phyloP scores from a whole-genome alignment of 2,797 vertebrate genomes.

The Gastrophryne carolinensis region DNA sequence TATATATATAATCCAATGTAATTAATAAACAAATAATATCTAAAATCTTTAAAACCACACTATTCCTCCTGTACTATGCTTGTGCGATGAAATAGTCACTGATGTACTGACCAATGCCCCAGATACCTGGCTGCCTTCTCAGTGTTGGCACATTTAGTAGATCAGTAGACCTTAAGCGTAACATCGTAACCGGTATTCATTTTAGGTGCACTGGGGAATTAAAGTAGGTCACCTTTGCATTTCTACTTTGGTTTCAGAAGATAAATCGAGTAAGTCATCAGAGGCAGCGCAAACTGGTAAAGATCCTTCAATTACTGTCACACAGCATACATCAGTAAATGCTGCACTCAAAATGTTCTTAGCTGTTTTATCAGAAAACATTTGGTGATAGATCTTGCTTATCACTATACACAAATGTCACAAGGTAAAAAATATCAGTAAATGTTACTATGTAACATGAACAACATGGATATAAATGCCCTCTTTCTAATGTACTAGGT shows the following conservation, averaged over 20 bases:
- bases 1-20: too few species aligned
- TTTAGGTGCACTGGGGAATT: neutral
- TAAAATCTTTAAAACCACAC: too few species aligned
- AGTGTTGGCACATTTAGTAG: neutral
- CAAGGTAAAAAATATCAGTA: neutral
- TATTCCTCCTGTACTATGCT: too few species aligned
- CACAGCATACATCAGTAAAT: neutral
- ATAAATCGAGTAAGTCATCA: neutral
- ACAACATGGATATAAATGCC: too few species aligned
- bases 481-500: too few species aligned
- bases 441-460: too few species aligned
- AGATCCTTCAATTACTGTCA: neutral
- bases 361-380: neutral
- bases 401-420: neutral
- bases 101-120: too few species aligned
- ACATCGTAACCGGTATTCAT: too few species aligned
- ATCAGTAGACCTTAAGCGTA: neutral
- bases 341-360: neutral
- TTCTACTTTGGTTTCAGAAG: neutral
- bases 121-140: too few species aligned
- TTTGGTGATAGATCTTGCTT: neutral
- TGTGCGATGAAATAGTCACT: too few species aligned
- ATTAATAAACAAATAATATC: too few species aligned
- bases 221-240: constrained; percentile 18
- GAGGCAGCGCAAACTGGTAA: neutral